Evolutionary conservation across 1,140 invertebrate species (phyloP).

Genomic region (Piezodorus guildinii): DNA sequence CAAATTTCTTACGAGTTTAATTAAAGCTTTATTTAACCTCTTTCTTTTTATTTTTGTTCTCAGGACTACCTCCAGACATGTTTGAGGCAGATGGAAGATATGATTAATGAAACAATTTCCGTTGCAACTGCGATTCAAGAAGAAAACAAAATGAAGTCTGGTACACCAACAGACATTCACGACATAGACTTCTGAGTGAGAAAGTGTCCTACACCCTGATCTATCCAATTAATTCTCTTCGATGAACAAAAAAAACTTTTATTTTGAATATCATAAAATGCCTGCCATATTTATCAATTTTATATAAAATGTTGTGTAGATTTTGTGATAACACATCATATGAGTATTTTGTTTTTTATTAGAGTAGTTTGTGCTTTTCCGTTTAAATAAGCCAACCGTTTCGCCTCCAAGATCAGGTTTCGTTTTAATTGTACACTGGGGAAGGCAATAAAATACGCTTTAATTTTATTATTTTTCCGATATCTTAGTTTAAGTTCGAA

Average conservation of each 20-base stretch:
- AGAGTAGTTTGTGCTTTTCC: constrained; percentile 2
- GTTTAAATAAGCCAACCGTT: constrained; percentile 15
- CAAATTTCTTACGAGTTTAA: no score
- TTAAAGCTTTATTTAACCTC: background rate
- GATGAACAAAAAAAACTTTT: background rate
- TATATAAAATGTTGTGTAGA: constrained; percentile 26
- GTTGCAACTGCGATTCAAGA: constrained; percentile 14
- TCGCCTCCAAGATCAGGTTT: constrained; percentile 19
- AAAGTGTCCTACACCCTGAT: constrained; percentile 1
- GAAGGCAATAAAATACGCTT: constrained; percentile 47
- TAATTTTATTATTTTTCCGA: constrained; percentile 23
- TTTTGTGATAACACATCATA: constrained; percentile 16
- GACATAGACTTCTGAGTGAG: constrained; percentile 52
- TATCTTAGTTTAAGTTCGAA: constrained; percentile 18
- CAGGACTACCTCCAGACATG: constrained; percentile 63
- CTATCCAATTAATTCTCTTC: constrained; percentile 5
- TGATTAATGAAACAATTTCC: constrained; percentile 44
- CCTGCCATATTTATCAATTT: background rate
- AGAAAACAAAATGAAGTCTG: constrained; percentile 43
- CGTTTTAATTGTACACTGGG: constrained; percentile 31
- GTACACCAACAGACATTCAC: constrained; percentile 67
- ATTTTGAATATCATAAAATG: constrained; percentile 18
- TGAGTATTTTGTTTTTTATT: constrained; percentile 1
- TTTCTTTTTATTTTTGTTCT: constrained; percentile 28
- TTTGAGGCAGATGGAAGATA: constrained; percentile 58